Percentiles rank a stretch among this genome's conserved stretches.
Evolutionary conservation across 35 echinoderm and acorn worm genomes (phyloP).

Genomic region (Hemicentrotus pulcherrimus): DNA sequence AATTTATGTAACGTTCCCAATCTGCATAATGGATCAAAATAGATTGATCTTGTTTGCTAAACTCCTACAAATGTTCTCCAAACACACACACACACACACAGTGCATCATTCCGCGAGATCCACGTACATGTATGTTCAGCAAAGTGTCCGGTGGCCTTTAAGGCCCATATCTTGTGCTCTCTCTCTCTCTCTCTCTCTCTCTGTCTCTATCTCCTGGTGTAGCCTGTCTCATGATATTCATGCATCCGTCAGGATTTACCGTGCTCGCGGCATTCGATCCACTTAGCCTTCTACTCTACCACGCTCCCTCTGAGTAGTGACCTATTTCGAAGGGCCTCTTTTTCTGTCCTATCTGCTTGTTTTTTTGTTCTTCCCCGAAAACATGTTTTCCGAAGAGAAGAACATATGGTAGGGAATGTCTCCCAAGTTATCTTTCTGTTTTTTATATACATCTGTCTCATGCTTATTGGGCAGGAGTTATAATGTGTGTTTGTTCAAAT

Average conservation of each 20-base stretch:
- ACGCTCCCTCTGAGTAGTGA: not conserved
- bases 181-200: no score
- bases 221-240: not conserved
- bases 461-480: not conserved
- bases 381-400: not conserved
- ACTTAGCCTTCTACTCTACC: not conserved
- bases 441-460: not conserved
- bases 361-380: not conserved
- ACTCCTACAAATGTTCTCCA: not conserved
- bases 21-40: not conserved
- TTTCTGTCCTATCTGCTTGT: not conserved
- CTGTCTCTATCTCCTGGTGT: not conserved
- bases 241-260: not conserved
- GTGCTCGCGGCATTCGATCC: conserved; percentile 1
- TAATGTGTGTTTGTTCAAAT: not conserved
- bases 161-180: not conserved
- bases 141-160: not conserved
- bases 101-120: not conserved
- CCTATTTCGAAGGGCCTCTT: conserved; percentile 8
- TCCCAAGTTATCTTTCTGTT: not conserved
- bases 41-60: not conserved
- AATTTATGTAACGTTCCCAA: not conserved
- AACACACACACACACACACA: not conserved
- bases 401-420: not conserved
- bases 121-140: not conserved